phyloP scores from a whole-genome alignment of 2,888 invertebrate species.

The Macrosoma leucophasiata region DNA sequence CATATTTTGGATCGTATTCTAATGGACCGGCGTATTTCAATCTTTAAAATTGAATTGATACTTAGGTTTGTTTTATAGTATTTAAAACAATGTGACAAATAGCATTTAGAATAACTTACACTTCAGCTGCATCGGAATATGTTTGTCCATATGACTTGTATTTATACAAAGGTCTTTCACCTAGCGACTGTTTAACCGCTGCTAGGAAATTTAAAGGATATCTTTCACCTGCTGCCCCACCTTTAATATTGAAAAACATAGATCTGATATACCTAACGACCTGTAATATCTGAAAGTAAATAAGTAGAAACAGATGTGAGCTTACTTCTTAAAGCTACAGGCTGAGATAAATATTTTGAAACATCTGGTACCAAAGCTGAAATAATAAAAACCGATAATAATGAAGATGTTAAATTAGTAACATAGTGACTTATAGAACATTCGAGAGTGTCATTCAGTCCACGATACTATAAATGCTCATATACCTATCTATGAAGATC shows the following conservation, averaged over 20 bases:
- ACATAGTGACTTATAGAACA: too few relatives aligned
- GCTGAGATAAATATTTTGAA: constrained; percentile 45
- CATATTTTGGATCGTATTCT: constrained; percentile 32
- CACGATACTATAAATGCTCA: too few relatives aligned
- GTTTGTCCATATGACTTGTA: constrained; percentile 43
- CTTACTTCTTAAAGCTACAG: constrained; percentile 51
- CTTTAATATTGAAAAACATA: constrained; percentile 26
- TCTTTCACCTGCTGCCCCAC: constrained; percentile 47
- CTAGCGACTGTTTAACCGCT: constrained; percentile 41
- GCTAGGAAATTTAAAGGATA: constrained; percentile 43
- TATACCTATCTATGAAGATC: too few relatives aligned
- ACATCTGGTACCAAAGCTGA: constrained; percentile 45
- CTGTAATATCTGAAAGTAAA: neutral
- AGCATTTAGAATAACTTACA: constrained; percentile 32
- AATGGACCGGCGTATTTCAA: constrained; percentile 39
- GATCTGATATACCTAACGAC: neutral
- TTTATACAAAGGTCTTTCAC: constrained; percentile 40
- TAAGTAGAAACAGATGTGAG: constrained; percentile 3
- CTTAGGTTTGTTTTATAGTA: too few relatives aligned
- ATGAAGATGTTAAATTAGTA: neutral
- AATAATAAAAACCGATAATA: constrained; percentile 18
- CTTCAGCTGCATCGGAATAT: constrained; percentile 43
- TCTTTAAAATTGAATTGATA: too few relatives aligned
- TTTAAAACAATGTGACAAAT: too few relatives aligned
- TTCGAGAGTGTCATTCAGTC: too few relatives aligned